These are phyloP conservation scores for Osmerus mordax DNA, from an alignment of 2,113 vertebrate species.

Conservation along the genomic window DNA sequence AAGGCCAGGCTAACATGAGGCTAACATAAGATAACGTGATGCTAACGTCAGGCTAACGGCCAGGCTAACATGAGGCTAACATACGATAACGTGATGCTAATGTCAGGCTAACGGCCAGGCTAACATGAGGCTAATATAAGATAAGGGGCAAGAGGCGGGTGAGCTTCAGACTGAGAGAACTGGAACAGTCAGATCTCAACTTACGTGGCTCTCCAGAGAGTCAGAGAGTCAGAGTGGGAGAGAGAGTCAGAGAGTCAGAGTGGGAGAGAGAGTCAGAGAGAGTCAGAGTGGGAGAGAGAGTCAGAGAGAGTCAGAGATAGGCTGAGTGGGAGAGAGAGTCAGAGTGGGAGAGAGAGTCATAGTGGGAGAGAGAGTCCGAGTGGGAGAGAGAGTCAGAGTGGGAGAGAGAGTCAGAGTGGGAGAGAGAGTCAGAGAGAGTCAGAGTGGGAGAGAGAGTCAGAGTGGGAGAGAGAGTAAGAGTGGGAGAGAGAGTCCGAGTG, in stretches of 20 bases:
- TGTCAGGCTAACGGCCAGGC: no score
- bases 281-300: neutral
- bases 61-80: no score
- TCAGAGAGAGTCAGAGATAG: slow-evolving; percentile 15
- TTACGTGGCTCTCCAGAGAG: no score
- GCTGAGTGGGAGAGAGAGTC: neutral
- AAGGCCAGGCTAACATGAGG: no score
- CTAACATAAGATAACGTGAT: no score
- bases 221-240: neutral
- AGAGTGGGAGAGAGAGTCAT: no score
- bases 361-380: neutral
- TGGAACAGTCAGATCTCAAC: neutral
- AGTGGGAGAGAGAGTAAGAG: neutral
- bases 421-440: neutral
- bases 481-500: neutral
- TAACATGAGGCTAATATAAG: no score
- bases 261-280: neutral
- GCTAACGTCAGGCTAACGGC: no score
- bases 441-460: neutral
- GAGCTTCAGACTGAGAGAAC: slow-evolving; percentile 5
- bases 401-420: neutral
- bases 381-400: no score
- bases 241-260: neutral
- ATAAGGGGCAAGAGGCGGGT: slow-evolving; percentile 18
- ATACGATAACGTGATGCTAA: no score